Evolutionary conservation across 2,888 invertebrate species (phyloP).

Genomic region (Ichneumoninae sp.): DNA sequence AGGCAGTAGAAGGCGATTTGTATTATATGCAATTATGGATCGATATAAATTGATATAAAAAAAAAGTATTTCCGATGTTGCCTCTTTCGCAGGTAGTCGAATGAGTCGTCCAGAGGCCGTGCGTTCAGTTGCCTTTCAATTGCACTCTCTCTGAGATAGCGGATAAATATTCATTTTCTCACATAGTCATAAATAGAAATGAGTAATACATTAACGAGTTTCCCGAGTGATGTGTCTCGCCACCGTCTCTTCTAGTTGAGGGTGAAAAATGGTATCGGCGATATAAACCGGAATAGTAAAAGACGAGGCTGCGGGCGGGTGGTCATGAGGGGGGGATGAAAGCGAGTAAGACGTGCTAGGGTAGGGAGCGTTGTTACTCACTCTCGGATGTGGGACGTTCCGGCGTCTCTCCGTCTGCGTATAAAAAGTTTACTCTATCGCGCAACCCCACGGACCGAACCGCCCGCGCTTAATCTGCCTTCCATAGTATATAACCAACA

Average conservation of each 20-base stretch:
- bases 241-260: slow-evolving; percentile 28
- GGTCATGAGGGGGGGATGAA: slow-evolving; percentile 54
- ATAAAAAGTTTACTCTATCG: slow-evolving; percentile 70
- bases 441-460: slow-evolving; percentile 39
- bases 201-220: slow-evolving; percentile 56
- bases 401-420: slow-evolving; percentile 73
- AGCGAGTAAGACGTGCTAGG: slow-evolving; percentile 45
- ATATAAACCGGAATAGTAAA: slow-evolving; percentile 51
- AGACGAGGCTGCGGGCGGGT: slow-evolving; percentile 34
- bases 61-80: background rate
- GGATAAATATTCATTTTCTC: slow-evolving; percentile 41
- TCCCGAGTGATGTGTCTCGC: slow-evolving; percentile 54
- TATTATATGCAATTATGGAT: background rate
- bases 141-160: background rate
- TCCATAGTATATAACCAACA: background rate
- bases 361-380: slow-evolving; percentile 67
- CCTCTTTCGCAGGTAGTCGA: background rate
- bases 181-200: slow-evolving; percentile 16
- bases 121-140: background rate
- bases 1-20: background rate
- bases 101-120: background rate
- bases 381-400: slow-evolving; percentile 73
- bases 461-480: slow-evolving; percentile 25
- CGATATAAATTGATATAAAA: background rate
- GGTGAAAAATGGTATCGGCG: background rate